Conservation (phyloP, 2,888 invertebrate genomes). For the Biston betularia region DNA sequence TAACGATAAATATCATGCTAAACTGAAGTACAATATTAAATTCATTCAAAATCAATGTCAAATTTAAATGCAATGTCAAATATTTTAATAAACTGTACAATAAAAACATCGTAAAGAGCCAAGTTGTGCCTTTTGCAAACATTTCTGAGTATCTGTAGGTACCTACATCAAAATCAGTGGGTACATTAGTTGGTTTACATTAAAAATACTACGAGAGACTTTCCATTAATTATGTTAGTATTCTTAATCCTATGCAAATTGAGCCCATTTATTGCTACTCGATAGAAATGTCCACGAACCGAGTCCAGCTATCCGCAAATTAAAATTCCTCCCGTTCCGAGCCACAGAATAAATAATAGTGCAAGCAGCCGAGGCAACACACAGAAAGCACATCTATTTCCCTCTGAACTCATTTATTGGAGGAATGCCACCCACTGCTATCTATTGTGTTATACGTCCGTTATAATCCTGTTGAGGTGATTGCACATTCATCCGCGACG, state of each 20-base stretch:
- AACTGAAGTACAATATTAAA: no score
- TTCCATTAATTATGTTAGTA: not conserved
- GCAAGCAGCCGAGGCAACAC: slow-evolving; percentile 34
- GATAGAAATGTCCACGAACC: slow-evolving; percentile 42
- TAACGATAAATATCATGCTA: no score
- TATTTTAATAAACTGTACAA: no score
- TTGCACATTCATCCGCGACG: no score
- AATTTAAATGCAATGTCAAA: no score
- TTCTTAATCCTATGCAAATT: not conserved
- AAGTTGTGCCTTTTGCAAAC: no score
- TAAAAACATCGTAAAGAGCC: no score
- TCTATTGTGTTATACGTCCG: not conserved
- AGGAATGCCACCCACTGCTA: slow-evolving; percentile 12
- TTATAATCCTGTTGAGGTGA: not conserved
- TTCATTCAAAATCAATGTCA: no score
- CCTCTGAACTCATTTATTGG: slow-evolving; percentile 44
- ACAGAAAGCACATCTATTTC: slow-evolving; percentile 49
- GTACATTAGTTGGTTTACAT: no score
- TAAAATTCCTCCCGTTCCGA: slow-evolving; percentile 50
- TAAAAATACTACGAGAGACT: not conserved
- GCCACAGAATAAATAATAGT: not conserved
- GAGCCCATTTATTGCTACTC: slow-evolving; percentile 29
- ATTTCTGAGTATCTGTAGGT: no score
- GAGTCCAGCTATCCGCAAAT: slow-evolving; percentile 47
- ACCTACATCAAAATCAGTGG: no score